Evolutionary conservation across 2,888 invertebrate species (phyloP), one percentile per base, ranked within the genome.

Genomic region (Asteroscopus sphinx): DNA sequence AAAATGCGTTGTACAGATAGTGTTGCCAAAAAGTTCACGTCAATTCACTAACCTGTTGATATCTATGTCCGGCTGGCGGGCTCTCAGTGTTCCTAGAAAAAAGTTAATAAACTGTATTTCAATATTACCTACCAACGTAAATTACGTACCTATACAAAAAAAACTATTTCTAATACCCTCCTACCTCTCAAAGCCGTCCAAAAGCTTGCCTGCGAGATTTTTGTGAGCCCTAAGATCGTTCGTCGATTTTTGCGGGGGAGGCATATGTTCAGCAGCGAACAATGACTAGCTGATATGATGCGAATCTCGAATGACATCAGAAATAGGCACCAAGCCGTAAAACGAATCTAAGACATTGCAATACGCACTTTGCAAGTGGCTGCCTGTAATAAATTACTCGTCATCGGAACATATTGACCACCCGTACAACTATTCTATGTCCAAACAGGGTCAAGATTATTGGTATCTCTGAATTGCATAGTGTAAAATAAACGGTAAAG

Each of bases 11-110:
- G 28, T 9, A 9, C 28, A 40, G 6, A 36, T 25, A 25, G 30
- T 57, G 13, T 68, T 81, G 84, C 83, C 83, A 83, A 83, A 78
- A 35, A 65, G 55, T 73, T 54, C 77, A 59, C 80, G 82, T 78
- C 77, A 77, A 57, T 56, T 47, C 63, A 87, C 90, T 77, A 66
- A 92, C 92, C 92, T 92, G 89, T 91, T 90, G 82, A 88, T 83
- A 70, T 90, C 88, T 80, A 86, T 82, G 62, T 88, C 84, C 76
- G 86, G 74, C 57, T 86, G 83, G 68, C 83, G 84, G 66, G 86
- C 87, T 77, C 74, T 81, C 55, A 86, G 77, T 72, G 78, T 81
- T 78, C 89, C 92, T 92, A 68, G 52, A 86, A 68, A n/a, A 81
- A 82, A 51, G 1, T 7, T 11, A 7, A 52, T 53, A 59, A 59